Conservation (phyloP, 2,113 vertebrate species). For the Phyllostomus hastatus region DNA sequence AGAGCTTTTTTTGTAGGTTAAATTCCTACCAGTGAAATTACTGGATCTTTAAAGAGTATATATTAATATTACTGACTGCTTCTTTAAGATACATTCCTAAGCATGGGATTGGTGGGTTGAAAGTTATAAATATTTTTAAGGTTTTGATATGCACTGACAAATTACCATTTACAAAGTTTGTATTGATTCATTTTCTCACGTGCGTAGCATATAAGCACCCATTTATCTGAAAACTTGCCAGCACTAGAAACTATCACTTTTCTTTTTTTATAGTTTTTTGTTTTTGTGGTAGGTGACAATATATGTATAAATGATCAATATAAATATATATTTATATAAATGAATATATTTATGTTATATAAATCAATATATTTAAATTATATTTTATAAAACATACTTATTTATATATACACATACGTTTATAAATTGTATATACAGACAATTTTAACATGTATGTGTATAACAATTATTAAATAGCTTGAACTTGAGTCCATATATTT, state of each 20-base stretch:
- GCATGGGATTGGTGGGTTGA: background rate
- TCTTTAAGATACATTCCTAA: conserved; percentile 1
- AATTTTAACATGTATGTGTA: background rate
- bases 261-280: background rate
- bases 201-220: background rate
- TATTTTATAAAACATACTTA: too few species aligned
- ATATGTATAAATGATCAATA: background rate
- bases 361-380: too few species aligned
- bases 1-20: background rate
- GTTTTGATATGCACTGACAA: background rate
- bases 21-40: background rate
- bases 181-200: background rate
- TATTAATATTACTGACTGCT: background rate
- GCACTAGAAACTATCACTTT: background rate
- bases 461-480: background rate
- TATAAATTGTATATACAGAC: background rate
- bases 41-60: background rate
- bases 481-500: background rate
- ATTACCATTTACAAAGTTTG: background rate
- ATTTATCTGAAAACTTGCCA: background rate
- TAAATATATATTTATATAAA: too few species aligned
- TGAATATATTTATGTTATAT: background rate
- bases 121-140: background rate
- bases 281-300: background rate
- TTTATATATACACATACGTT: background rate